These are phyloP conservation scores for Temnothorax curvispinosus DNA, from an alignment of 1,140 invertebrate genomes.

Conservation along the genomic window DNA sequence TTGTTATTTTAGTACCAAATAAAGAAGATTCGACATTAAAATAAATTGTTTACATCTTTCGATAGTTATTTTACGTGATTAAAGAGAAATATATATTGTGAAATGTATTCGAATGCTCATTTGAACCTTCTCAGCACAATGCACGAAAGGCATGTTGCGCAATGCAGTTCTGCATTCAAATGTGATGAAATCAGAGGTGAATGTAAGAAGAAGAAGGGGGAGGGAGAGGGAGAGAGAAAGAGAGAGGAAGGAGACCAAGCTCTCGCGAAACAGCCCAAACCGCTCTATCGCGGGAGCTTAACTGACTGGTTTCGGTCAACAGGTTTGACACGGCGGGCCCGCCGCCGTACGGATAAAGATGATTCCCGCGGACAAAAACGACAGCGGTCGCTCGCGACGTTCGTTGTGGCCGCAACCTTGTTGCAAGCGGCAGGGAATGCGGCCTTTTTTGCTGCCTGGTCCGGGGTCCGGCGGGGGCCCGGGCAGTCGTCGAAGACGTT, in stretches of 20 bases:
- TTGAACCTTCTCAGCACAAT: neutral
- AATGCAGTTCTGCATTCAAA: conserved; percentile 16
- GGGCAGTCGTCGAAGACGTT: conserved; percentile 51
- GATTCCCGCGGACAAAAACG: conserved; percentile 58
- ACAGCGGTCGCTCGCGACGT: conserved; percentile 40
- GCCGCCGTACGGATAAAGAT: conserved; percentile 57
- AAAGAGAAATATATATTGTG: neutral
- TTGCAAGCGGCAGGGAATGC: conserved; percentile 55
- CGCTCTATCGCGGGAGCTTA: conserved; percentile 56
- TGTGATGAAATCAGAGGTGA: conserved; percentile 18
- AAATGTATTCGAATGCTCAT: neutral
- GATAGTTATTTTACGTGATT: neutral
- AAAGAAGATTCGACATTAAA: neutral
- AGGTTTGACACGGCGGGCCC: conserved; percentile 55
- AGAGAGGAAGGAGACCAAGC: neutral
- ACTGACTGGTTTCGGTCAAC: conserved; percentile 60
- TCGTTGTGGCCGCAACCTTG: conserved; percentile 53
- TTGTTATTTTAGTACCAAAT: neutral
- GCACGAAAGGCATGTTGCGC: neutral
- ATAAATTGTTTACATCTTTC: neutral
- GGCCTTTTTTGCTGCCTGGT: conserved; percentile 50
- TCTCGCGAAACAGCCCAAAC: conserved; percentile 42
- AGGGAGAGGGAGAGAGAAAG: neutral
- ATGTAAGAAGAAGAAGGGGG: neutral
- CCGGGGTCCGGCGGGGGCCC: neutral